Base-by-base conservation (phyloP, 2,113 vertebrate genomes). In the Grallaria varia region DNA sequence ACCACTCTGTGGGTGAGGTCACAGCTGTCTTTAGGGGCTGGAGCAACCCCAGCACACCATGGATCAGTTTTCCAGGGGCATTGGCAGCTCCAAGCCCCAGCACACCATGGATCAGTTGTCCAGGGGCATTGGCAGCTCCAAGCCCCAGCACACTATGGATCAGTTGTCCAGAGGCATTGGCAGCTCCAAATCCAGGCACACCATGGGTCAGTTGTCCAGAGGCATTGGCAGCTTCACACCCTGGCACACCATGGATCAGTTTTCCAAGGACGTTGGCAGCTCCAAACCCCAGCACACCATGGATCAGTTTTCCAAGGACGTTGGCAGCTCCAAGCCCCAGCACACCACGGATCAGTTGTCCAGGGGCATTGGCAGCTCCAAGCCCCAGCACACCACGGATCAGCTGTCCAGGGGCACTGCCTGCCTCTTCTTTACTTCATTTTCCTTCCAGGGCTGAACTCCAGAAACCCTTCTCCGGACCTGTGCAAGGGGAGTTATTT, bases 401-500 rank as follows among this genome's bases (percentile, higher is more conserved):
- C 53, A 30, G 19, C 50, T 45, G 45, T 14, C 66, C 76, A 4
- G 12, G 37, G 76, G 4, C 68, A 35, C 20, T 14, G 31, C 19
- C 27, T 27, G 42, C 42, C 67, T 71, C 77, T 28, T 31, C 35
- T 21, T 56, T 4, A 5, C 49, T 60, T 47, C 66, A 13, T 63
- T 84, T 40, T 35, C 56, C 44, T 53, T 23, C 49, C 75, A 60
- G 59, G 42, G 60, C 66, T 55, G 63, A 94, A 39, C 74, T 81
- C 50, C 74, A 39, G 87, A 14, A 90, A 60, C 58, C 47, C 55
- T 94, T 71, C 79, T 78, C 95, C 64, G 92, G 80, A 47, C 55
- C 90, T 53, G 80, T 8, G 30, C 22, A 27, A 63, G 40, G 42
- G 58, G 10, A 35, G 59, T 60, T 98, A 96, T 97, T 95, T 96